Evolutionary conservation across 2,888 invertebrate species (phyloP).

Genomic region (Himalopsyche tibetana): DNA sequence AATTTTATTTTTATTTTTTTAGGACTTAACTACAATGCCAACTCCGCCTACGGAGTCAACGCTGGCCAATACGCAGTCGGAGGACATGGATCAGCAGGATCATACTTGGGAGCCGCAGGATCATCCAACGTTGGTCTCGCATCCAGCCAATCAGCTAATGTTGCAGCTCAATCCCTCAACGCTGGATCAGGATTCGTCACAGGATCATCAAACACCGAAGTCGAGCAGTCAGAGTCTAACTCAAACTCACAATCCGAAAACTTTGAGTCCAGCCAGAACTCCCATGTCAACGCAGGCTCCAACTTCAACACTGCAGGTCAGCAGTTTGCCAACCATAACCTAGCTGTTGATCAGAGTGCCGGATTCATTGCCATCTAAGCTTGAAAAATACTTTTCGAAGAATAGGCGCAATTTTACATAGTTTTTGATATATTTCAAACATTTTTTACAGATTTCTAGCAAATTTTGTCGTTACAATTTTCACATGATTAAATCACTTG

Average conservation of each 20-base stretch:
- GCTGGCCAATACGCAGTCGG: slow-evolving; percentile 25
- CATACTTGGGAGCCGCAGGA: not conserved
- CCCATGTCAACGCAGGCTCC: slow-evolving; percentile 52
- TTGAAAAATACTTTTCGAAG: not conserved
- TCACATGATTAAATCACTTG: too few relatives aligned
- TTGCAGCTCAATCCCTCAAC: slow-evolving; percentile 45
- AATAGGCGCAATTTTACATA: too few relatives aligned
- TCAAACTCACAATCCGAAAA: slow-evolving; percentile 53
- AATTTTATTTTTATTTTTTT: not conserved
- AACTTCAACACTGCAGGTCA: slow-evolving; percentile 40
- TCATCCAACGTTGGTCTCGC: slow-evolving; percentile 27
- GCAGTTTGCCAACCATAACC: slow-evolving; percentile 14
- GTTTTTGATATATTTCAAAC: too few relatives aligned
- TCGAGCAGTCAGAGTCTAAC: slow-evolving; percentile 61
- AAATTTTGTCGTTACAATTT: too few relatives aligned
- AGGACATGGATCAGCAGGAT: not conserved
- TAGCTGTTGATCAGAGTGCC: not conserved
- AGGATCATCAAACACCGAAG: slow-evolving; percentile 59
- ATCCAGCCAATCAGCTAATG: slow-evolving; percentile 3
- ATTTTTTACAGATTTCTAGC: too few relatives aligned
- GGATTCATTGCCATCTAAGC: slow-evolving; percentile 6
- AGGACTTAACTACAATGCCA: slow-evolving; percentile 22
- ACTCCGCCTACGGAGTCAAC: slow-evolving; percentile 16
- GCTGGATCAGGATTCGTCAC: slow-evolving; percentile 42
- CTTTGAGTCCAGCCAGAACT: slow-evolving; percentile 47